Percentiles rank a stretch among this genome's conserved stretches.
These are phyloP conservation scores for Steatocranus sp. DNA, from an alignment of 2,797 vertebrate species.

Conservation along the genomic window DNA sequence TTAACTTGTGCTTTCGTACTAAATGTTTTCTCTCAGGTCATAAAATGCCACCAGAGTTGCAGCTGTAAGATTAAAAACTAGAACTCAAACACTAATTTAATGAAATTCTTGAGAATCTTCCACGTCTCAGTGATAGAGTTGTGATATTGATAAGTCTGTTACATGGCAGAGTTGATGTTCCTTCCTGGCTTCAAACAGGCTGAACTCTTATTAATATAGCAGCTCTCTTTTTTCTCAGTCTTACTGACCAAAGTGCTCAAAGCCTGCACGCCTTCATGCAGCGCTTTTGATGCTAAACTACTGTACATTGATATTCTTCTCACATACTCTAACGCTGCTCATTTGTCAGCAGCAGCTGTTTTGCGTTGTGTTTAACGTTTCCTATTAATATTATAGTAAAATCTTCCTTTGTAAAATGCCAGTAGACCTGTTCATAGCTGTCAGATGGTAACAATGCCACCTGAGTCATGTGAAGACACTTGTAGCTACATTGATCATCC, in stretches of 20 bases:
- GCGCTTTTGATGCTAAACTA: background rate
- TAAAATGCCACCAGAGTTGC: background rate
- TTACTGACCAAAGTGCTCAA: background rate
- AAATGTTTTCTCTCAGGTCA: background rate
- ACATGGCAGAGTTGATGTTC: background rate
- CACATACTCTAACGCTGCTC: background rate
- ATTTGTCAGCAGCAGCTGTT: background rate
- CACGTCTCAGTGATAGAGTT: background rate
- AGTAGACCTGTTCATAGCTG: background rate
- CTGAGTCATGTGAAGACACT: fast-evolving
- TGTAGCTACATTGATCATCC: background rate
- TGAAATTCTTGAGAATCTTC: background rate
- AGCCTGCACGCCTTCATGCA: background rate
- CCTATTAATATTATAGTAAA: background rate
- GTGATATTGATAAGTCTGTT: background rate
- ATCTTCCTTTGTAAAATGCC: background rate
- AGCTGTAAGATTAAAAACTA: background rate
- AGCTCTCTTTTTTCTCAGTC: background rate
- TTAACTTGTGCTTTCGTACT: background rate
- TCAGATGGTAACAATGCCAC: background rate
- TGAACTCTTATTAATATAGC: background rate
- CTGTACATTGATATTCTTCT: background rate
- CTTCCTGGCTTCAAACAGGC: background rate
- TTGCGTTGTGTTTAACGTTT: background rate
- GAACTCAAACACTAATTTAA: background rate